Percentiles rank a stretch among this genome's conserved stretches.
These are phyloP conservation scores for Ichneumon xanthorius DNA, from an alignment of 2,888 invertebrate species.

Conservation along the genomic window DNA sequence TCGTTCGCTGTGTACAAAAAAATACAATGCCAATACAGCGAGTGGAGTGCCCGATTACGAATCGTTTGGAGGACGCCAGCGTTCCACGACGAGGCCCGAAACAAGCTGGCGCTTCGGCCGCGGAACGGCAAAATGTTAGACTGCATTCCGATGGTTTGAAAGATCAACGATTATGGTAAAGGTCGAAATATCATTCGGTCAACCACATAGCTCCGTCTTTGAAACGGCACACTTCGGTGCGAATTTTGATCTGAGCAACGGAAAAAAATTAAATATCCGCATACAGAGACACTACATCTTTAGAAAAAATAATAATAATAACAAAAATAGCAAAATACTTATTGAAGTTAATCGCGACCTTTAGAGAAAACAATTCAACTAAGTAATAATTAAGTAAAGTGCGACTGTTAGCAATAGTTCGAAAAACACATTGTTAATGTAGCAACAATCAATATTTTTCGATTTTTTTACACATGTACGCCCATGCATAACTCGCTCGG, in stretches of 20 bases:
- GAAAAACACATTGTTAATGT: not conserved
- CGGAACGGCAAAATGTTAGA: not conserved
- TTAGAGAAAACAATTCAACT: not conserved
- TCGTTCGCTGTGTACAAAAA: not conserved
- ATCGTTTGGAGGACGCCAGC: constrained; percentile 1
- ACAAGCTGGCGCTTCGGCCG: not conserved
- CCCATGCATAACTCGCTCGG: not conserved
- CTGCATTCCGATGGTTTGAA: constrained; percentile 3
- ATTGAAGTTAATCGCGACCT: not conserved
- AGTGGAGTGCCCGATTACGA: not conserved
- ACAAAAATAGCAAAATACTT: not conserved
- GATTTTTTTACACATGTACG: no score
- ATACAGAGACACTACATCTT: not conserved
- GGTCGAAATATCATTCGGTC: constrained; percentile 5
- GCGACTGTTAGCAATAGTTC: not conserved
- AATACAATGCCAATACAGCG: not conserved
- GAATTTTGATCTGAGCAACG: not conserved
- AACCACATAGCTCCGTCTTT: not conserved
- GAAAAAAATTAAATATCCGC: not conserved
- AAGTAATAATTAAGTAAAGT: not conserved
- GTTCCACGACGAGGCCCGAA: not conserved
- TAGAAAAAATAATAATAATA: not conserved
- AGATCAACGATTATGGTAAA: constrained; percentile 14
- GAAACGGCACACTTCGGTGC: not conserved
- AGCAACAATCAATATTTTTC: not conserved